These are phyloP conservation scores for Corythornis madagascariensis DNA, from an alignment of 2,113 vertebrate species.

Conservation along the genomic window DNA sequence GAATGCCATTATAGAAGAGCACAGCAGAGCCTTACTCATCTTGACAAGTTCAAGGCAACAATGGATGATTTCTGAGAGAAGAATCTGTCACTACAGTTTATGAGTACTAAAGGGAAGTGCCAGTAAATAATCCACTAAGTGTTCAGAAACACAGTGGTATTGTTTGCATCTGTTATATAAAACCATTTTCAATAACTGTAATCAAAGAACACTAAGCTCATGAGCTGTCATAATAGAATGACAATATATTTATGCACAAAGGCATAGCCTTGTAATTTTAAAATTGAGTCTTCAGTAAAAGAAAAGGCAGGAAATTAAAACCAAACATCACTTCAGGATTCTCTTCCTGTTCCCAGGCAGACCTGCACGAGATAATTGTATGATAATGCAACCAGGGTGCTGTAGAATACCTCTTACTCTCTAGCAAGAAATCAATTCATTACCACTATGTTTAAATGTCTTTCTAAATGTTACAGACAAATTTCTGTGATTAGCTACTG, in stretches of 20 bases:
- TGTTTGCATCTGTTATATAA: not conserved
- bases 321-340: not conserved
- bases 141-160: not conserved
- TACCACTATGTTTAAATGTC: not conserved
- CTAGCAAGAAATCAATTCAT: not conserved
- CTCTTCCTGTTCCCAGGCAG: not conserved
- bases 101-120: not conserved
- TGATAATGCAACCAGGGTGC: not conserved
- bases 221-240: not conserved
- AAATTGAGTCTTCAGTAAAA: not conserved
- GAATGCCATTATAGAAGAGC: not conserved
- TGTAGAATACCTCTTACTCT: not conserved
- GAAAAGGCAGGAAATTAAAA: not conserved
- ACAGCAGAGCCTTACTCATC: not conserved
- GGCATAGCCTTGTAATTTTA: not conserved
- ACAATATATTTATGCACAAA: not conserved
- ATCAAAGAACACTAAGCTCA: not conserved
- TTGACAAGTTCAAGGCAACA: conserved; percentile 20
- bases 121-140: conserved; percentile 31
- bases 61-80: conserved; percentile 15
- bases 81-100: not conserved
- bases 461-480: not conserved
- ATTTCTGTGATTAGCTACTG: not conserved
- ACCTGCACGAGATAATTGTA: not conserved
- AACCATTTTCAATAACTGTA: not conserved